Base-by-base conservation (phyloP, 2,888 invertebrate genomes). In the Sthenelais limicola region DNA sequence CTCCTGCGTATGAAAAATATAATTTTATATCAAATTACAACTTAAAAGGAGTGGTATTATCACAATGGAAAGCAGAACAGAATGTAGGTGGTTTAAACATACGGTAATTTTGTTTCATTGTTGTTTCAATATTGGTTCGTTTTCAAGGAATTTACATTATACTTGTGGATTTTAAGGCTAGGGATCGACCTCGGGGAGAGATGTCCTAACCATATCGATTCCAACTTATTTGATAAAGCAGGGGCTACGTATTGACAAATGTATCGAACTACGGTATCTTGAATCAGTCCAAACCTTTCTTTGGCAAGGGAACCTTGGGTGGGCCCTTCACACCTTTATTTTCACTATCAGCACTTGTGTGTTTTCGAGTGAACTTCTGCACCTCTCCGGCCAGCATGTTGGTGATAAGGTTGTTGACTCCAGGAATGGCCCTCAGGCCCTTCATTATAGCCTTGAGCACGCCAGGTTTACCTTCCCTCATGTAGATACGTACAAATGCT, bases 381-480 rank as follows among this genome's bases (percentile, higher is more conserved):
- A 77, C 77, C 58, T 77, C 74, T 24, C 51, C 48, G 32, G 71
- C 68, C 30, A 77, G 67, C 12, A 77, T 49, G n/a, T 18, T 49
- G n/a, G 62, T 58, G 28, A 77, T 28, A n/a, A 77, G 56, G 43
- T 28, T n/a, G 21, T 73, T 51, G 21, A 71, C 15, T 15, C 72
- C 75, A 12, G 75, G 73, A 21, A 76, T 21, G 21, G 35, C n/a
- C 68, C 73, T 70, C 35, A 73, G 49, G 15, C 56, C 58, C 47
- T 68, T 49, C 48, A 58, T 24, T 18, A 72, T 4, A 3, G 49
- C 15, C 38, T 51, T 49, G 24, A 51, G 24, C 5, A 35, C 56
- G 18, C 73, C 75, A 4, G 26, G 15, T 9, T 49, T n/a, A 0
- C 74, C 74, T 21, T 52, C 33, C n/a, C 33, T 18, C 30, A 12